Evolutionary conservation across 2,113 vertebrate species (phyloP), one percentile per base, ranked within the genome.

Genomic region (Triplophysa dalaica): DNA sequence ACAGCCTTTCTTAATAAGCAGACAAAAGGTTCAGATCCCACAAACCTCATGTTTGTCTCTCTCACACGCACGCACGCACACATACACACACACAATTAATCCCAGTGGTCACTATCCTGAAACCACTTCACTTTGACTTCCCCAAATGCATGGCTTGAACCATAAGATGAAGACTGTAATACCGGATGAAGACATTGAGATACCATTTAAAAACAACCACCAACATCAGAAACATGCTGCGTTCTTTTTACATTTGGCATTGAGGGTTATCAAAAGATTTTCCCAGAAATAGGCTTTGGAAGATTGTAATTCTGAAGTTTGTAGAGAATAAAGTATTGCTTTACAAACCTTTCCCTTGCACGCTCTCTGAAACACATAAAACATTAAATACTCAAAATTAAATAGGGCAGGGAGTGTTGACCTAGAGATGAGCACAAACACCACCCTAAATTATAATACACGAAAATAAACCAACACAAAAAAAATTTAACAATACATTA

Each of bases 201-300:
- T 80, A 80, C 58, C 82, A 81, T 80, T 86, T 80, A 66, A 81
- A 90, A 86, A 83, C 81, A 90, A 90, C 89, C 89, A 89, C 87
- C 86, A 86, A 72, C 84, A 77, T 61, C 82, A 81, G 62, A 75
- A 78, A 87, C 87, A 89, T 87, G 84, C 85, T 81, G 81, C 74
- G 65, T 64, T 83, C 84, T 87, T 88, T 85, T 82, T 88, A 87
- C 90, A 88, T 86, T 92, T 93, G 92, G 92, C 92, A 90, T 92
- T 88, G 86, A 89, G 90, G 81, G 61, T 91, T 80, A 76, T 74
- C 80, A 58, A 85, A 75, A 83, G 43, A 83, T 73, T 79, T 79
- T 83, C 58, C 82, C 82, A 73, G 52, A 83, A 87, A 90, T 82
- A 88, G 87, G 87, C 90, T 94, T 93, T 93, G 91, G 91, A 92